Conservation (phyloP, 2,113 vertebrate species). For the Callorhinus ursinus region DNA sequence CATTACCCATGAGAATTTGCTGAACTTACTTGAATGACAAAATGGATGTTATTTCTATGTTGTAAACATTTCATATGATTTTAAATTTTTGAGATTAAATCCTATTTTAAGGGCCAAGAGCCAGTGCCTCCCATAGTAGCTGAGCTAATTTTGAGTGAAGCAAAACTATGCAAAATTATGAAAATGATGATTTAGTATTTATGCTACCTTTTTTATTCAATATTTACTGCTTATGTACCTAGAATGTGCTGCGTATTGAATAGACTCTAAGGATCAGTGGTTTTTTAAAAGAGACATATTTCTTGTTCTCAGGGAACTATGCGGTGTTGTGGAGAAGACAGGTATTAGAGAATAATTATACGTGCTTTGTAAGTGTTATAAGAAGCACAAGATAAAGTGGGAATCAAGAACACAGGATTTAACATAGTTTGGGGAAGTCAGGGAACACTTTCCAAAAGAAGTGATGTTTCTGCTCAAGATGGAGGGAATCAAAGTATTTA, state of each 20-base stretch:
- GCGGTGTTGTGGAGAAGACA: not conserved
- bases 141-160: not conserved
- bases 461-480: not conserved
- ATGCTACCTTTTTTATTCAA: not conserved
- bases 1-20: not conserved
- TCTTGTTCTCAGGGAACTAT: not conserved
- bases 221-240: not conserved
- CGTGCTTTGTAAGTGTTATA: not conserved
- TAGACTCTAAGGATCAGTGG: not conserved
- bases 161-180: not conserved
- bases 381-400: not conserved
- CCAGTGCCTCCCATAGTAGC: not conserved
- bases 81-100: conserved; percentile 13
- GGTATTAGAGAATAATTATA: not conserved
- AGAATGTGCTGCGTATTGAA: not conserved
- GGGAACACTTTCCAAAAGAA: not conserved
- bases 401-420: not conserved
- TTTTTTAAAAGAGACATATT: not conserved
- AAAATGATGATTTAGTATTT: not conserved
- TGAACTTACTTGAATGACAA: not conserved
- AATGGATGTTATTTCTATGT: not conserved
- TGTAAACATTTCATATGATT: not conserved
- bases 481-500: not conserved
- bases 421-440: not conserved
- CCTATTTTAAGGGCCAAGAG: not conserved